Percentiles rank a stretch among this genome's conserved stretches.
Evolutionary conservation across 2,113 vertebrate genomes (phyloP).

Genomic region (Equus quagga): DNA sequence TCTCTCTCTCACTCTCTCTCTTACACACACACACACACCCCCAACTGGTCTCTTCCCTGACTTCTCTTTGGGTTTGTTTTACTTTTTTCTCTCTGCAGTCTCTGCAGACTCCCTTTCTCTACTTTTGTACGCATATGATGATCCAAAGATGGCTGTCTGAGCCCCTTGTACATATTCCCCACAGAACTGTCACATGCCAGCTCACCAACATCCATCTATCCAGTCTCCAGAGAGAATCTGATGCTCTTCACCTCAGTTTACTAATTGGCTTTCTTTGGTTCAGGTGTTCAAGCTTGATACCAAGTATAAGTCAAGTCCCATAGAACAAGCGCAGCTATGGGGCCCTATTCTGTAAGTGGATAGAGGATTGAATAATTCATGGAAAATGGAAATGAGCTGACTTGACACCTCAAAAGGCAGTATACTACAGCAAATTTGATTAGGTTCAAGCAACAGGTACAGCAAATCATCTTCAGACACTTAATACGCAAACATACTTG

Average conservation of each 20-base stretch:
- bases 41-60: neutral
- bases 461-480: neutral
- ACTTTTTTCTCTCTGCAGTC: neutral
- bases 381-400: neutral
- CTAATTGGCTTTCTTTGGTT: neutral
- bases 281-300: neutral
- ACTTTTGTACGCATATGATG: neutral
- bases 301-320: neutral
- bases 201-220: neutral
- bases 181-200: neutral
- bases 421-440: neutral
- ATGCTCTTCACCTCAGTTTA: neutral
- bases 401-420: neutral
- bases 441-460: neutral
- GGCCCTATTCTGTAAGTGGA: neutral
- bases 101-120: neutral
- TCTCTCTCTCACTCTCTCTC: neutral
- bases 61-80: neutral
- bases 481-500: conserved; percentile 29
- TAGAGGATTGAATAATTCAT: conserved; percentile 7
- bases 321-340: neutral
- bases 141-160: neutral
- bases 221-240: neutral
- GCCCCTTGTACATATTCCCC: neutral
- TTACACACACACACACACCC: neutral